Base-by-base conservation (phyloP, 2,113 vertebrate genomes). In the Triplophysa tibetana region DNA sequence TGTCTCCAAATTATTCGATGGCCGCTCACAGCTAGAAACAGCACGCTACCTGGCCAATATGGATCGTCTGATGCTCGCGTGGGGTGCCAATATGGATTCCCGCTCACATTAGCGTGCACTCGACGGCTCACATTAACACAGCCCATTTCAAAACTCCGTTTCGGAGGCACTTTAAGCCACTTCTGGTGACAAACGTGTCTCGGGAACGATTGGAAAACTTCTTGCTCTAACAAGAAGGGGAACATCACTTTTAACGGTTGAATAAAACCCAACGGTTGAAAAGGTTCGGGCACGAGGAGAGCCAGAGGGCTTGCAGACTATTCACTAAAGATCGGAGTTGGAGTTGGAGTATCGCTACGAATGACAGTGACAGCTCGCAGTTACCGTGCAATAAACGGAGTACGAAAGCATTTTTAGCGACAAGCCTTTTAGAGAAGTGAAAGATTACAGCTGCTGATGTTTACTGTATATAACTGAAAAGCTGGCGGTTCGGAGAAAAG, bases 311-410 rank as follows among this genome's bases (percentile, higher is more conserved):
- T 13, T 0, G 5, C 16, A 26, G 21, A 62, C 48, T 75, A 75
- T 75, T 73, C 54, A 19, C 1, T 41, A 16, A 74, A 45, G 48
- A 63, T 48, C 61, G 72, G n/a, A 16, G 38, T 60, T 75, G 63
- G 17, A 75, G 58, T 10, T 19, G 1, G n/a, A 17, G 19, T 75
- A 74, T 70, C 29, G 45, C 41, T 64, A 75, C 13, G 54, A 75
- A 79, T 79, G 77, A 80, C 70, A 75, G 70, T 48, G 60, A 76
- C 56, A 45, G 56, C 65, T 45, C 63, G 61, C 29, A 26, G 45
- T 61, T 80, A 3, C 54, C n/a, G 74, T 74, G 60, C 67, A 23
- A 52, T 19, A 64, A 70, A 81, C 61, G 52, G 19, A 9, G n/a
- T 58, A 48, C 45, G 72, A 81, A 78, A 78, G 24, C 48, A 4